Base-by-base conservation (phyloP, 2,888 invertebrate species). In the Acronicta psi region DNA sequence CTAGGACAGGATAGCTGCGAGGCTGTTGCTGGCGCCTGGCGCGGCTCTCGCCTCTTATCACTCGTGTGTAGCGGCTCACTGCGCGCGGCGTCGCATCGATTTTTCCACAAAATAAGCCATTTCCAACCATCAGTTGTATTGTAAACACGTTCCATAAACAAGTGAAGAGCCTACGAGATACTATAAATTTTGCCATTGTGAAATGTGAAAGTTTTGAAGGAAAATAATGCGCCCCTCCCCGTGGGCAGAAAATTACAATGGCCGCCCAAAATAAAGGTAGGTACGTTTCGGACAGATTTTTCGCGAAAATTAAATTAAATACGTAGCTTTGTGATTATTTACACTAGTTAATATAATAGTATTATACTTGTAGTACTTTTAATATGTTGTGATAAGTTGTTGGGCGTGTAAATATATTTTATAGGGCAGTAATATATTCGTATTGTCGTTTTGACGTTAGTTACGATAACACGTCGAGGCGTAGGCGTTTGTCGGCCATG, bases 21-120 rank as follows among this genome's bases (percentile, higher is more conserved):
- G 65, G 59, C 70, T 73, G 74, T 75, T 79, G 81, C 50, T 77
- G 57, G 60, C 59, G 75, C 77, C 50, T 77, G 57, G 60, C 59
- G 75, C 77, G 69, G 77, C 74, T 80, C 83, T 89, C 72, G 69
- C 75, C 68, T 80, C 83, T 90, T 90, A 90, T 90, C 91, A 90
- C 82, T 88, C 78, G 82, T 81, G 84, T 79, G 80, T 79, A 79
- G 82, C 80, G 77, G 79, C 73, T 75, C 82, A 82, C 80, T 92
- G 93, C 93, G 93, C 93, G 91, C 91, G 88, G 83, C 92, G 87
- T 83, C 74, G 67, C 84, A 92, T 92, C 92, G 93, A 92, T 93
- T 93, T 93, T 92, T 88, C 89, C 88, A 84, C 87, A 72, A 90
- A 87, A 88, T 89, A 90, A 89, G 83, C 83, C 89, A 90, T 89